Evolutionary conservation across 2,888 invertebrate species (phyloP).

Genomic region (Thymelicus sylvestris): DNA sequence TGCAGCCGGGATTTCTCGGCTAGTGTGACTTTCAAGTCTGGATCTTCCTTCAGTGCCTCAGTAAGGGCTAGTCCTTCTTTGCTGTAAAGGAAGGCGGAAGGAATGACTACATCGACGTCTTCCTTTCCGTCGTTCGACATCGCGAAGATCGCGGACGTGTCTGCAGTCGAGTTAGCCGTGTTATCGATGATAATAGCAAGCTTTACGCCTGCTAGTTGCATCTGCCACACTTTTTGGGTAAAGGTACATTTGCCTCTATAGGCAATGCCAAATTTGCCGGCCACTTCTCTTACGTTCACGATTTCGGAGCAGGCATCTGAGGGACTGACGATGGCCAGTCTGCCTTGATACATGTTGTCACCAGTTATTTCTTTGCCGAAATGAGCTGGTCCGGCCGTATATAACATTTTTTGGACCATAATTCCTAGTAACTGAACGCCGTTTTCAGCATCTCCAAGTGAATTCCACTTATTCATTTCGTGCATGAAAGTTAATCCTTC

Average conservation of each 20-base stretch:
- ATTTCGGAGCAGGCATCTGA: conserved; percentile 87
- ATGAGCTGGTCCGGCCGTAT: conserved; percentile 94
- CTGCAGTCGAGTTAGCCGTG: conserved; percentile 89
- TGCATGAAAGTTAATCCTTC: conserved; percentile 98
- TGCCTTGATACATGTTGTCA: conserved; percentile 86
- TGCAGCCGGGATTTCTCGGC: conserved; percentile 76
- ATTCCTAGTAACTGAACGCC: conserved; percentile 70
- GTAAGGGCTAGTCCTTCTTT: conserved; percentile 90
- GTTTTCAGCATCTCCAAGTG: conserved; percentile 86
- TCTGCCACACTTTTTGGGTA: conserved; percentile 94
- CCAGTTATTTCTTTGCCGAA: conserved; percentile 92
- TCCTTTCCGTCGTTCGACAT: conserved; percentile 97
- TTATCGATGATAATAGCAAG: conserved; percentile 95
- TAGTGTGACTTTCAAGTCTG: conserved; percentile 82
- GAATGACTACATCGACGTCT: conserved; percentile 89
- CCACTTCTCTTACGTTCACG: conserved; percentile 83
- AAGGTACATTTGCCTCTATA: conserved; percentile 98
- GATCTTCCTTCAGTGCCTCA: conserved; percentile 82
- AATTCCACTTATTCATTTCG: conserved; percentile 97
- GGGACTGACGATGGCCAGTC: conserved; percentile 88
- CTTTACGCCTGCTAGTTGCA: conserved; percentile 92
- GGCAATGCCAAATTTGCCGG: conserved; percentile 92
- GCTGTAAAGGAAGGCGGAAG: conserved; percentile 95
- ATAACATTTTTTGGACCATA: conserved; percentile 55
- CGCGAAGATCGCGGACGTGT: conserved; percentile 93